Percentiles rank a stretch among this genome's conserved stretches.
Conservation (phyloP, 2,888 invertebrate genomes). For the Oscheius onirici region DNA sequence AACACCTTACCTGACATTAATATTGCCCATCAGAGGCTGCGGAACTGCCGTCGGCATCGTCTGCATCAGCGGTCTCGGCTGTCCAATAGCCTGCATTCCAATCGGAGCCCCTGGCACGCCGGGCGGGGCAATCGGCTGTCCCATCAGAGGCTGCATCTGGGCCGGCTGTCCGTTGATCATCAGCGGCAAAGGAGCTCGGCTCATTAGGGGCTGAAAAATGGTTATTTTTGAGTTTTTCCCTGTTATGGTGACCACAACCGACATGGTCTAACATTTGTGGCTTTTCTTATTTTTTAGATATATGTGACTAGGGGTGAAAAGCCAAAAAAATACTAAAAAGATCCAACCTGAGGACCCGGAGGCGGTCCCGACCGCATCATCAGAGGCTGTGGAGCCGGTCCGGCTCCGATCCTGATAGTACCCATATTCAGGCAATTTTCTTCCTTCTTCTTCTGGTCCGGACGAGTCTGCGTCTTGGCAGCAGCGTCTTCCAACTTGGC, state of each 20-base stretch:
- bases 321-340: too few relatives aligned
- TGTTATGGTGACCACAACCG: too few relatives aligned
- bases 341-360: too few relatives aligned
- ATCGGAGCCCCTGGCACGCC: slow-evolving; percentile 9
- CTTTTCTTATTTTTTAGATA: too few relatives aligned
- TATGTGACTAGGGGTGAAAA: too few relatives aligned
- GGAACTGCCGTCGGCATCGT: neutral
- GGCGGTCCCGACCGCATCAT: slow-evolving; percentile 19
- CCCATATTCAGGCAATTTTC: slow-evolving; percentile 60
- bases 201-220: neutral
- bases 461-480: slow-evolving; percentile 47
- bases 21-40: slow-evolving; percentile 21
- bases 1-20: slow-evolving; percentile 9
- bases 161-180: slow-evolving; percentile 35
- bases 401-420: slow-evolving; percentile 61
- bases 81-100: slow-evolving; percentile 9
- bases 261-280: too few relatives aligned
- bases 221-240: too few relatives aligned
- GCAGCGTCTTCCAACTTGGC: slow-evolving; percentile 65
- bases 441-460: slow-evolving; percentile 48
- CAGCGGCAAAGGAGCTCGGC: slow-evolving; percentile 13
- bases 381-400: neutral
- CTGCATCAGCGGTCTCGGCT: slow-evolving; percentile 10
- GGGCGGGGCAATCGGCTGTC: slow-evolving; percentile 28
- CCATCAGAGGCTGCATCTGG: slow-evolving; percentile 33